Base-by-base conservation (phyloP, 2,888 invertebrate species). In the Lycaena phlaeas region DNA sequence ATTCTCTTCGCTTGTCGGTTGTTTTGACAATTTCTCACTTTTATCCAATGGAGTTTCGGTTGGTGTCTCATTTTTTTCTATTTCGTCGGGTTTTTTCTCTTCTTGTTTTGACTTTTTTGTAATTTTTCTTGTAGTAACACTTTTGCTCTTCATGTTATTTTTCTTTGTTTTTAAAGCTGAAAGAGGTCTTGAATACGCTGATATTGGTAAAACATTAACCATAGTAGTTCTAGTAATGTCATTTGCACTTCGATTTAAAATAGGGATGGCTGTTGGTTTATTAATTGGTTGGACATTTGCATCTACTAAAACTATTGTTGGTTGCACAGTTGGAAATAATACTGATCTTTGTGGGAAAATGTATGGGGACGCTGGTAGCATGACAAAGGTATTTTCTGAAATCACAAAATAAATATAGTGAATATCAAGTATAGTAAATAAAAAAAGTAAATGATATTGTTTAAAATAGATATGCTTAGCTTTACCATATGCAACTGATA, bases 171-270 rank as follows among this genome's bases (percentile, higher is more conserved):
- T 82, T 17, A 52, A 59, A 14, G 69, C 75, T 37, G 84, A 82
- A 27, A 81, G 46, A 18, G 82, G 72, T 43, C 65, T 68, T 11
- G 84, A 81, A 56, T 81, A 84, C n/a, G 84, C 84, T 30, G 84
- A 73, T 68, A 84, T 81, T 15, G 84, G 84, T 46, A 82, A 56
- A 44, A 82, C 75, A 61, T 84, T 84, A 22, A 84, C 84, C 79
- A 78, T 84, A 25, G 84, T 84, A 25, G 84, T 84, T 68, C 70
- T 84, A 14, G 84, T 82, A 30, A 73, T 67, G 53, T 84, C 81
- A 49, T 64, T 68, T 50, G 48, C 64, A 49, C 59, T 74, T 62
- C 74, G 76, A 51, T 64, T 73, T 26, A 73, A 52, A 47, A 71
- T 57, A 40, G 74, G 68, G 47, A 70, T 56, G 27, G 63, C 53